Evolutionary conservation across 2,113 vertebrate genomes (phyloP), one percentile per base, ranked within the genome.

Genomic region (human): DNA sequence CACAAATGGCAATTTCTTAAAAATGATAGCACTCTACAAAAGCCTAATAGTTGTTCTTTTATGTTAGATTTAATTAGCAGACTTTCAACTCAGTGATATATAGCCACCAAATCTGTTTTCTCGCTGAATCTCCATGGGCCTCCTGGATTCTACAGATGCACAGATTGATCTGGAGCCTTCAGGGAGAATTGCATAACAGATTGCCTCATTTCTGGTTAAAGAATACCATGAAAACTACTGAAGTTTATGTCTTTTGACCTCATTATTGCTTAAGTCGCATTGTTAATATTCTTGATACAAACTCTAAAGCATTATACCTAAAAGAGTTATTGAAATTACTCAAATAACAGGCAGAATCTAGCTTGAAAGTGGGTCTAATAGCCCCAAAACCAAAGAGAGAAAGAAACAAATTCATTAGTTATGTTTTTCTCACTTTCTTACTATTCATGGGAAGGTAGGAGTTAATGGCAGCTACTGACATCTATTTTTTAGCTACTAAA

Each of bases 41-140:
- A 96, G 22, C 43, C 59, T 97, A 96, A 92, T 97, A 82, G 72
- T 95, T 91, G 48, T 90, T 96, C 64, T 97, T 96, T 93, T 96
- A 97, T 91, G 84, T 38, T 57, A 83, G 18, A 80, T 92, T 96
- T 97, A 97, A 97, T 97, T 94, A 97, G 73, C 61, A 84, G 70
- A 94, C 68, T 92, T 70, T 97, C 89, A 95, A 75, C 35, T 97
- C 85, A 94, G 35, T 96, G 94, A 97, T 95, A 91, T 79, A 97
- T 68, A 96, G 52, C n/a, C 61, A 81, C 78, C 35, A 88, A 95
- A 86, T 90, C 75, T 94, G 61, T 97, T 96, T 38, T 93, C 35
- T 92, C 20, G 27, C 6, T 80, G 89, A 90, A 79, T 50, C 50
- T 96, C 48, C 57, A 68, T 14, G 89, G 86, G 25, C 75, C 57